phyloP scores from a whole-genome alignment of 2,888 invertebrate genomes.

The Scaptomyza reducta region DNA sequence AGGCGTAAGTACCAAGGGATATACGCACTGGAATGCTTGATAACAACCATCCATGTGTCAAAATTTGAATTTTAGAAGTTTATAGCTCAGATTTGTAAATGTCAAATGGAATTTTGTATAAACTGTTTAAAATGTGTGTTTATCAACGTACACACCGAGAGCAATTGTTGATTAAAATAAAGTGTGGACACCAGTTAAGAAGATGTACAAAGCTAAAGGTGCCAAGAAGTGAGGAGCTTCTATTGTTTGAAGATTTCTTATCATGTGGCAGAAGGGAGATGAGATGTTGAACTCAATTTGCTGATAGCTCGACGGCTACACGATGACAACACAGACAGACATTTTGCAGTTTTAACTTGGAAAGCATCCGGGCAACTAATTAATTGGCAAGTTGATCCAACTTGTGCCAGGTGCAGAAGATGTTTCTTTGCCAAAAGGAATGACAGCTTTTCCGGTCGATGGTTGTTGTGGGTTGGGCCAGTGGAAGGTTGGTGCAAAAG shows the following conservation, averaged over 20 bases:
- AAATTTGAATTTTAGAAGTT: not conserved
- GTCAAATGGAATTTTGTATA: not conserved
- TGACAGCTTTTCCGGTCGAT: not conserved
- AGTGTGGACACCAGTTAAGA: not conserved
- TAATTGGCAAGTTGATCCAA: conserved; percentile 22
- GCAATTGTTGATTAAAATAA: not conserved
- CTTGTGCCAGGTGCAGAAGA: conserved; percentile 13
- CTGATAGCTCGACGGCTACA: not conserved
- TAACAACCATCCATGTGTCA: conserved; percentile 6
- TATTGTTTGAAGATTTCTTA: not conserved
- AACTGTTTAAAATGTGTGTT: not conserved
- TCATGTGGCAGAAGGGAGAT: not conserved
- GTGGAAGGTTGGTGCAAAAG: too few species aligned
- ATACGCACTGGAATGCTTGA: not conserved
- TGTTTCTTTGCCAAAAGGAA: not conserved
- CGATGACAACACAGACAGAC: not conserved
- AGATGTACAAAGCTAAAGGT: not conserved
- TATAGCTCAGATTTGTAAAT: not conserved
- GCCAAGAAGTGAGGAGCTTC: not conserved
- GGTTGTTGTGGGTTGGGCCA: too few species aligned
- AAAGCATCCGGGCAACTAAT: conserved; percentile 3
- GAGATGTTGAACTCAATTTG: not conserved
- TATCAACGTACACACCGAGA: not conserved
- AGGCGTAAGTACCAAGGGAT: conserved; percentile 6
- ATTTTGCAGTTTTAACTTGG: not conserved